Conservation (phyloP, 1,140 invertebrate genomes). For the Trissolcus basalis region DNA sequence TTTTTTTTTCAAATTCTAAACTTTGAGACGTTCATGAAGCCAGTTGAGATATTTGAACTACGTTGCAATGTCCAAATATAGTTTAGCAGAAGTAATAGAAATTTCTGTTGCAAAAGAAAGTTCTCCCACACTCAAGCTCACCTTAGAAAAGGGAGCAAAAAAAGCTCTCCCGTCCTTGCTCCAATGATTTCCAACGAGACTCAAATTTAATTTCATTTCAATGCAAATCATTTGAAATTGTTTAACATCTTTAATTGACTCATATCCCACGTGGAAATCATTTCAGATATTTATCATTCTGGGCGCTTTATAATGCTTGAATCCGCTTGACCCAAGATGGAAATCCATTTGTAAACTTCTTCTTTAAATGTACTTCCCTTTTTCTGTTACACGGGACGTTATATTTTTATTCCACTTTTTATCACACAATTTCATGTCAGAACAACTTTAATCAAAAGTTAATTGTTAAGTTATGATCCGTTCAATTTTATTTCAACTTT, state of each 20-base stretch:
- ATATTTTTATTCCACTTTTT: slow-evolving; percentile 11
- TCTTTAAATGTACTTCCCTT: slow-evolving; percentile 20
- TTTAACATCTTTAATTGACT: slow-evolving; percentile 33
- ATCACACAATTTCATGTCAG: neutral
- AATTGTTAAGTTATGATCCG: too few relatives aligned
- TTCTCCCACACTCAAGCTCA: neutral
- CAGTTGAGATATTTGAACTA: too few relatives aligned
- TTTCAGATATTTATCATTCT: slow-evolving; percentile 39
- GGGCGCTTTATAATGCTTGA: slow-evolving; percentile 48
- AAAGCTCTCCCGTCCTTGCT: neutral
- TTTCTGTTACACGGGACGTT: slow-evolving; percentile 9
- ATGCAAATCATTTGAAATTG: slow-evolving; percentile 19
- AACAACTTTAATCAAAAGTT: neutral
- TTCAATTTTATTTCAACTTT: too few relatives aligned
- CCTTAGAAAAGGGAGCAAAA: neutral
- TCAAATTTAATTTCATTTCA: slow-evolving; percentile 26
- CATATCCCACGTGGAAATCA: slow-evolving; percentile 40
- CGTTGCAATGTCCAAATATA: too few relatives aligned
- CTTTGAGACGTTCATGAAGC: too few relatives aligned
- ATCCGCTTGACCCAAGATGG: slow-evolving; percentile 46
- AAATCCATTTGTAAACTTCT: slow-evolving; percentile 38
- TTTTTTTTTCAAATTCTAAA: too few relatives aligned
- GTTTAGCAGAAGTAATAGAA: too few relatives aligned
- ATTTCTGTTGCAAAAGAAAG: too few relatives aligned
- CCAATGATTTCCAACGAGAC: slow-evolving; percentile 4